Evolutionary conservation across 2,113 vertebrate genomes (phyloP).

Genomic region (Bujurquina vittata): DNA sequence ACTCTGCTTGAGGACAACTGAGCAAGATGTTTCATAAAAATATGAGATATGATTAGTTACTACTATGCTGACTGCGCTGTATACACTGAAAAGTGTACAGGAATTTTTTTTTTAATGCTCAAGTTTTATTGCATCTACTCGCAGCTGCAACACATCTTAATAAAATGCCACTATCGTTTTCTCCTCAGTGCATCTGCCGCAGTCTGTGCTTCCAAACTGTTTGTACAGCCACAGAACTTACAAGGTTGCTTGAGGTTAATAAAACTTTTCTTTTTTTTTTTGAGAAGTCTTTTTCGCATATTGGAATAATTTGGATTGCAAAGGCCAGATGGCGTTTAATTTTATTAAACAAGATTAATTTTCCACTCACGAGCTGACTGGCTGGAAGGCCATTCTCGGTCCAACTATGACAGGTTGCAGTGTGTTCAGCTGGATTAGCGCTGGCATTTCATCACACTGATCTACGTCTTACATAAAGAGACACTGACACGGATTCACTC

Average conservation of each 20-base stretch:
- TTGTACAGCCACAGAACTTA: constrained; percentile 51
- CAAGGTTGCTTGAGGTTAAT: constrained; percentile 62
- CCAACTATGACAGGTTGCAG: constrained; percentile 71
- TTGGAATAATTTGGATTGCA: constrained; percentile 71
- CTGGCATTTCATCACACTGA: constrained; percentile 63
- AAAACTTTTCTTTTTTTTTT: constrained; percentile 40
- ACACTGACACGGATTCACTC: constrained; percentile 50
- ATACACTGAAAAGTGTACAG: not conserved
- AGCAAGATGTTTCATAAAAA: constrained; percentile 43
- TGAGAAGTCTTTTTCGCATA: constrained; percentile 59
- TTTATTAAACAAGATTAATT: constrained; percentile 75
- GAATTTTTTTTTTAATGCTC: not conserved
- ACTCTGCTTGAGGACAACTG: constrained; percentile 58
- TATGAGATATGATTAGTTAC: constrained; percentile 47
- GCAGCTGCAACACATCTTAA: constrained; percentile 40
- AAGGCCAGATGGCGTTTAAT: constrained; percentile 68
- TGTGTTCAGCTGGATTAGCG: constrained; percentile 65
- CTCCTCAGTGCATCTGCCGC: constrained; percentile 37
- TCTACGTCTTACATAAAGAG: constrained; percentile 56
- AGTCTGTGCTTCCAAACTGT: constrained; percentile 42
- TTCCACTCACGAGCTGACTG: constrained; percentile 64
- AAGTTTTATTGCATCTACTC: constrained; percentile 25
- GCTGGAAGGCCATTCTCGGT: constrained; percentile 48
- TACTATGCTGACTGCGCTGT: constrained; percentile 46
- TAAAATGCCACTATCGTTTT: constrained; percentile 37